Evolutionary conservation across 2,113 vertebrate genomes (phyloP), one percentile per base, ranked within the genome.

Genomic region (Caranx ignobilis): DNA sequence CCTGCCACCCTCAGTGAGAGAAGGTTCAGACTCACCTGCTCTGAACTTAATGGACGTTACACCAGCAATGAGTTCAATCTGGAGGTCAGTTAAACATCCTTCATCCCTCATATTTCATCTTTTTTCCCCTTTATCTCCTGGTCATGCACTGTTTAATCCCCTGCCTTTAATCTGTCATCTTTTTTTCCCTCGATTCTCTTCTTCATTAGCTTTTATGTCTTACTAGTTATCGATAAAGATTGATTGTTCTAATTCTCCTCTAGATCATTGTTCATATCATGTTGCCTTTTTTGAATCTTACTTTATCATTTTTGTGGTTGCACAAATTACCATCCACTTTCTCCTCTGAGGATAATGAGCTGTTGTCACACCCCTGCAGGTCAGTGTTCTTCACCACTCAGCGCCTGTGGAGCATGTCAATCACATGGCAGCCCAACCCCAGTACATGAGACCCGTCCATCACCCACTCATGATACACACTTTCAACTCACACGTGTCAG

Each of bases 21-120:
- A 31, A 95, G 89, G 59, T 99, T 99, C 91, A 94, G 94, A 81
- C 93, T 99, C 88, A 98, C 97, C 86, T 99, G 98, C 92, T 99
- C 98, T 0, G 97, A 99, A 79, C 96, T 99, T 60, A 99, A 98
- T 0, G 98, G 98, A 11, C 97, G 97, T 10, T 99, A 99, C 81
- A 97, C 94, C 55, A 99, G 97, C 94, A 99, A 99, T 4, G 96
- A 97, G 85, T 98, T 98, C 88, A 97, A 94, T 77, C 15, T 98
- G 88, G 96, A 98, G 96, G 97, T 97, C 41, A 93, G 90, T 67
- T 60, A 31, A 4, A 39, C 8, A 1, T 31, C 52, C 47, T 26
- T 32, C 11, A 16, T 43, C 6, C 1, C 0, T 13, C 4, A 11
- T 37, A 4, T 67, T 41, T 39, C 13, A 48, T 0, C 55, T 35